A percentile compares a stretch with the other conserved stretches of the same genome.
phyloP scores from a whole-genome alignment of 2,888 invertebrate genomes.

The Mythimna impura region DNA sequence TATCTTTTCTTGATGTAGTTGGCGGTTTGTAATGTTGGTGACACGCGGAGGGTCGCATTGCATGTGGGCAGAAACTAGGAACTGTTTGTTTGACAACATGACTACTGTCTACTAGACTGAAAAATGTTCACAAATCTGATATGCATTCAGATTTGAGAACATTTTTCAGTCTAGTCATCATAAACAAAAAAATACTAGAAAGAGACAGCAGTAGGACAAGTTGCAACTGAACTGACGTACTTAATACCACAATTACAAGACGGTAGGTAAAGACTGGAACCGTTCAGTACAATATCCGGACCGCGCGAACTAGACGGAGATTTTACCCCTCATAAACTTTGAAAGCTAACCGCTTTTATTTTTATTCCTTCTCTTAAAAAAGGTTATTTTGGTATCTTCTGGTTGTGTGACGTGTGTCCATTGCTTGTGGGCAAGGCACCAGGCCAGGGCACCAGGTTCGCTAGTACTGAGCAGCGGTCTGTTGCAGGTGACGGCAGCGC shows the following conservation, averaged over 20 bases:
- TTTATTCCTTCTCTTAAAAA: background rate
- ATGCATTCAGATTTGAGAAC: too few species aligned
- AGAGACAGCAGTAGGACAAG: background rate
- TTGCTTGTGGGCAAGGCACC: background rate
- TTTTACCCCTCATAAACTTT: background rate
- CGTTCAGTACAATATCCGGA: background rate
- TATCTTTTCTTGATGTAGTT: too few species aligned
- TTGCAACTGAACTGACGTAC: background rate
- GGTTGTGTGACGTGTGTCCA: background rate
- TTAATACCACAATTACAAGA: background rate
- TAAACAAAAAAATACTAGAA: background rate
- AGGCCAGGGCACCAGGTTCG: background rate
- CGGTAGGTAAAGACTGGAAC: background rate
- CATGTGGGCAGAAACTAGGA: background rate
- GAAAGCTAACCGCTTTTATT: background rate
- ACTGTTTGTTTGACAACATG: conserved; percentile 4
- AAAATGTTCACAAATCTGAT: conserved; percentile 2
- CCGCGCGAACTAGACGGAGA: background rate
- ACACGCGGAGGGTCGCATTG: background rate
- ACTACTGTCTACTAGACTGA: background rate
- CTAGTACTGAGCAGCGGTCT: conserved; percentile 50
- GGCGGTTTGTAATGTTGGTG: too few species aligned
- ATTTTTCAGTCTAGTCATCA: too few species aligned
- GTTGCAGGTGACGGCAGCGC: conserved; percentile 75
- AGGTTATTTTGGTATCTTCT: background rate